A percentile compares a stretch with the other conserved stretches of the same genome.
Evolutionary conservation across 2,113 vertebrate genomes (phyloP).

Genomic region (Spea bombifrons): DNA sequence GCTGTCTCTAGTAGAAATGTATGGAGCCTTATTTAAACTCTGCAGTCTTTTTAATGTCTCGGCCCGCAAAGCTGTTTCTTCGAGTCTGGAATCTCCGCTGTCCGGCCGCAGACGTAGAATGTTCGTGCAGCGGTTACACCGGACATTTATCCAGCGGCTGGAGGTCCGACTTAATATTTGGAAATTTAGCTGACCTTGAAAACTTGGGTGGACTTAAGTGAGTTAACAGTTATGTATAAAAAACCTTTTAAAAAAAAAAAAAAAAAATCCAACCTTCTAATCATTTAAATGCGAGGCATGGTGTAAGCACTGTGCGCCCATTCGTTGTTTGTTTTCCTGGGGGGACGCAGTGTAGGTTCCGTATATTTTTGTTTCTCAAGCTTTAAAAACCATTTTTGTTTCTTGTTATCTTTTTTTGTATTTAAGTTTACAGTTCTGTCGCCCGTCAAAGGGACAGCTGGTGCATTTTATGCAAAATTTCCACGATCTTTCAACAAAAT

Average conservation of each 20-base stretch:
- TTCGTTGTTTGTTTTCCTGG: neutral
- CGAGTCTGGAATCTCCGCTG: slow-evolving; percentile 29
- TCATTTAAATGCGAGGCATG: slow-evolving; percentile 15
- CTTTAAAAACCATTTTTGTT: neutral
- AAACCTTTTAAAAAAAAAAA: neutral
- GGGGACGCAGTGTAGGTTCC: neutral
- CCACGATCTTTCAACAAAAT: too few relatives aligned
- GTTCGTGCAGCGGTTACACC: slow-evolving; percentile 21
- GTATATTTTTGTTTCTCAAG: neutral
- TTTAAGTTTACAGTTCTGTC: too few relatives aligned
- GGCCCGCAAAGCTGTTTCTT: slow-evolving; percentile 36
- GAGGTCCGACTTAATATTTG: slow-evolving; percentile 36
- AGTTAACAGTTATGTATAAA: slow-evolving; percentile 27
- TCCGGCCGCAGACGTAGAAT: slow-evolving; percentile 37
- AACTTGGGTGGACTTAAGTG: slow-evolving; percentile 21
- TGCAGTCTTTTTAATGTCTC: slow-evolving; percentile 41
- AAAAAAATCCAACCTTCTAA: slow-evolving; percentile 21
- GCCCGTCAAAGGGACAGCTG: too few relatives aligned
- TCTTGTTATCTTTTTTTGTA: too few relatives aligned
- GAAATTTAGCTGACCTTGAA: slow-evolving; percentile 26
- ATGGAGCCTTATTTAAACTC: slow-evolving; percentile 46
- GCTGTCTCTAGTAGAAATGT: slow-evolving; percentile 44
- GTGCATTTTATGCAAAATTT: too few relatives aligned
- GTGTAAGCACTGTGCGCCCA: neutral
- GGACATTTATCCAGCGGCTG: slow-evolving; percentile 17